Evolutionary conservation across 2,113 vertebrate genomes (phyloP).

Genomic region (Xiphorhynchus elegans): DNA sequence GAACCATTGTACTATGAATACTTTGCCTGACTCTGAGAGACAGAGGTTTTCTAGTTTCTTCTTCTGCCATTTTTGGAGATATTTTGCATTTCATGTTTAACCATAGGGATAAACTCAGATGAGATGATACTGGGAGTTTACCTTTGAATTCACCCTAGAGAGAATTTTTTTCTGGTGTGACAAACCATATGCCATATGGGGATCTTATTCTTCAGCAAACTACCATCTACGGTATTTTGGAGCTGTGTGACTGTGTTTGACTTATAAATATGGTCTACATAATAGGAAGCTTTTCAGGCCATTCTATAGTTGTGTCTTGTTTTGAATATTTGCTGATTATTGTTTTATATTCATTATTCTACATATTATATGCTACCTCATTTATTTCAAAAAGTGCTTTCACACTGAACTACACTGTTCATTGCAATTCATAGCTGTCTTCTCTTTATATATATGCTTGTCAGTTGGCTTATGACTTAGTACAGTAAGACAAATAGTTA

Average conservation of each 20-base stretch:
- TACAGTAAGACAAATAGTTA: neutral
- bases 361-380: neutral
- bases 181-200: neutral
- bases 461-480: neutral
- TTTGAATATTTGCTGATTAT: neutral
- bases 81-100: neutral
- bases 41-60: neutral
- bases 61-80: neutral
- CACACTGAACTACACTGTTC: neutral
- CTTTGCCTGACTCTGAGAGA: neutral
- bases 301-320: neutral
- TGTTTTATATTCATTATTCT: slow-evolving; percentile 9
- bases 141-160: neutral
- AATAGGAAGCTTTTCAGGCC: neutral
- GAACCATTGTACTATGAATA: neutral
- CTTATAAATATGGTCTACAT: neutral
- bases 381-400: slow-evolving; percentile 19
- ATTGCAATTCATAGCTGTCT: neutral
- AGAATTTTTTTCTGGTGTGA: neutral
- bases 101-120: neutral
- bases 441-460: neutral
- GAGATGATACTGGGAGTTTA: neutral
- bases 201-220: neutral
- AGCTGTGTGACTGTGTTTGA: neutral
- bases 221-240: neutral